These are phyloP conservation scores for Brachionichthys hirsutus DNA, from an alignment of 2,113 vertebrate genomes.

Conservation along the genomic window DNA sequence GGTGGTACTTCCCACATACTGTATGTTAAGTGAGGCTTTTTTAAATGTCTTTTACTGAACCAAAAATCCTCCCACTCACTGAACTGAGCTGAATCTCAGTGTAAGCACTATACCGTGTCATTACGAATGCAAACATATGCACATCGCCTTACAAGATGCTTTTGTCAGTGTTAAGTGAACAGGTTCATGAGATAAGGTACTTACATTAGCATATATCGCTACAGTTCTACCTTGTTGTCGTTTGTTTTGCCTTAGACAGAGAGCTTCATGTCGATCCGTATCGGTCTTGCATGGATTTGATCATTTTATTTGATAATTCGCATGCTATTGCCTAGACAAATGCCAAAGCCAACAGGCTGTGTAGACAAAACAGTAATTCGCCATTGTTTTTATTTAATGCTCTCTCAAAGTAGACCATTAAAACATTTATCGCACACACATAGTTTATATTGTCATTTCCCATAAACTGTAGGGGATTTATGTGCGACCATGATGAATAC, in stretches of 20 bases:
- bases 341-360: neutral
- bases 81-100: slow-evolving; percentile 18
- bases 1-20: slow-evolving; percentile 16
- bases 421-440: too few relatives aligned
- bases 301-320: neutral
- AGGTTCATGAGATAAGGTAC: neutral
- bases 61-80: slow-evolving; percentile 28
- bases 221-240: neutral
- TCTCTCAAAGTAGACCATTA: too few relatives aligned
- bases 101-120: slow-evolving; percentile 13
- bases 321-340: neutral
- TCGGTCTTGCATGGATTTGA: neutral
- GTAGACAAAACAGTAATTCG: neutral
- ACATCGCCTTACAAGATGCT: slow-evolving; percentile 16
- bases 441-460: too few relatives aligned
- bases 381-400: too few relatives aligned
- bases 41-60: slow-evolving; percentile 19
- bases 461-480: too few relatives aligned
- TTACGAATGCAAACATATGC: slow-evolving; percentile 33
- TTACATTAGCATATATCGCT: neutral
- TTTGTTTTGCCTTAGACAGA: neutral
- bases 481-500: too few relatives aligned
- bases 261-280: neutral
- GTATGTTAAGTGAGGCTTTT: slow-evolving; percentile 18
- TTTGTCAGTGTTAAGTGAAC: slow-evolving; percentile 10